Conservation (phyloP, 2,888 invertebrate species). For the Agrotis puta region DNA sequence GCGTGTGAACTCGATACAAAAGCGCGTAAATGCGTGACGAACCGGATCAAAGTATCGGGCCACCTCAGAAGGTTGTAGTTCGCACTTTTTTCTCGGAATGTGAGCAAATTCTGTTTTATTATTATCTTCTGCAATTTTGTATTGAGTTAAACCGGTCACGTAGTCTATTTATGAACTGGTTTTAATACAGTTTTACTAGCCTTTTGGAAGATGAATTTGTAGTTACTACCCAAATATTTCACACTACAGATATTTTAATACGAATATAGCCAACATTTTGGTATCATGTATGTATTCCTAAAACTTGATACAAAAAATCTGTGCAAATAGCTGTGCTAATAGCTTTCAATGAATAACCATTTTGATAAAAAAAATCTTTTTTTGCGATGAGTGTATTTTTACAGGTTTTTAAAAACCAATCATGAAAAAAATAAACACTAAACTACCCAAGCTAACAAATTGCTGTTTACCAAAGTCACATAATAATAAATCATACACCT, state of each 20-base stretch:
- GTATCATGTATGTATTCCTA: neutral
- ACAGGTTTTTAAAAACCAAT: too few relatives aligned
- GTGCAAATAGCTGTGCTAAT: neutral
- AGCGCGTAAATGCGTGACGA: slow-evolving; percentile 56
- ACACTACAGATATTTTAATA: slow-evolving; percentile 11
- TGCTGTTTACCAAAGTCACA: too few relatives aligned
- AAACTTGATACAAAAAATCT: neutral
- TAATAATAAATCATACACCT: too few relatives aligned
- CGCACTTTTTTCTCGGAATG: slow-evolving; percentile 37
- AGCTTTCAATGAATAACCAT: neutral
- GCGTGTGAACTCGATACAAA: slow-evolving; percentile 57
- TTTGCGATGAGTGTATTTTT: too few relatives aligned
- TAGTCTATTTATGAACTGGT: slow-evolving; percentile 40
- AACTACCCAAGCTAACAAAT: too few relatives aligned
- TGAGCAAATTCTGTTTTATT: slow-evolving; percentile 43
- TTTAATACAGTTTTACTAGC: slow-evolving; percentile 44
- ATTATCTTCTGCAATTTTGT: slow-evolving; percentile 42
- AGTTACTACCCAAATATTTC: neutral
- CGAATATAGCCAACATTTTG: neutral
- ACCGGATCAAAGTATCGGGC: slow-evolving; percentile 20
- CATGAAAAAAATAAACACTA: too few relatives aligned
- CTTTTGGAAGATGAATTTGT: slow-evolving; percentile 27
- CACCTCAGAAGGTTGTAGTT: slow-evolving; percentile 21
- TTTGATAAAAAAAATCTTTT: too few relatives aligned
- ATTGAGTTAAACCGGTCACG: slow-evolving; percentile 48